Conservation (phyloP, 2,797 vertebrate genomes). For the Clarias pachynema region DNA sequence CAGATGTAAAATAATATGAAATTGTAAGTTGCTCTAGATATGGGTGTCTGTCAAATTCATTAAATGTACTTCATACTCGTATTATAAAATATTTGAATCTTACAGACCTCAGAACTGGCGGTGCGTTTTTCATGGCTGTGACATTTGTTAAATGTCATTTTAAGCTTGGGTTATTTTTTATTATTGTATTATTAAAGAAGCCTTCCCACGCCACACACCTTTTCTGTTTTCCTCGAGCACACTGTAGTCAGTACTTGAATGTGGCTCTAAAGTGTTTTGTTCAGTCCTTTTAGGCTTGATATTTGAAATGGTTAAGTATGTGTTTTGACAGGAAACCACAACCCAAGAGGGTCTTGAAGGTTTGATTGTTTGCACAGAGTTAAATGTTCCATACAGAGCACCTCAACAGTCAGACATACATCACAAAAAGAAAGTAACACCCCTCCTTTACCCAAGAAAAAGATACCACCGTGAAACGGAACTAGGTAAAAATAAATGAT, state of each 20-base stretch:
- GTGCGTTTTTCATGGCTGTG: neutral
- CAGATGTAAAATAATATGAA: no score
- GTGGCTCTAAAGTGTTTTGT: neutral
- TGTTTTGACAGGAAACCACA: constrained; percentile 11
- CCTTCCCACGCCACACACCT: no score
- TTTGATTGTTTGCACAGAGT: neutral
- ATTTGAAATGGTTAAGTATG: neutral
- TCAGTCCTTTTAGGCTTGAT: neutral
- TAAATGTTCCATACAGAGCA: neutral
- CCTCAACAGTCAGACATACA: neutral
- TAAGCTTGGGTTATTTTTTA: neutral
- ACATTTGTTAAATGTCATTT: neutral
- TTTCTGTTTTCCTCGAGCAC: neutral
- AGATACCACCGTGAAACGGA: neutral
- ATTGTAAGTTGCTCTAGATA: no score
- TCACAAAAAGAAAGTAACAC: neutral
- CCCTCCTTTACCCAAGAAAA: neutral
- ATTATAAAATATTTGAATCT: neutral
- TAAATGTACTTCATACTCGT: neutral
- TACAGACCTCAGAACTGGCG: neutral
- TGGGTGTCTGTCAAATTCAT: no score
- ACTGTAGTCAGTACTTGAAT: neutral
- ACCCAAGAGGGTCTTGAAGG: neutral
- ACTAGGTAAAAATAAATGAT: neutral
- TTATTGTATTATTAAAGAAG: neutral